Base-by-base conservation (phyloP, 2,113 vertebrate species). In the Halichoeres trimaculatus region DNA sequence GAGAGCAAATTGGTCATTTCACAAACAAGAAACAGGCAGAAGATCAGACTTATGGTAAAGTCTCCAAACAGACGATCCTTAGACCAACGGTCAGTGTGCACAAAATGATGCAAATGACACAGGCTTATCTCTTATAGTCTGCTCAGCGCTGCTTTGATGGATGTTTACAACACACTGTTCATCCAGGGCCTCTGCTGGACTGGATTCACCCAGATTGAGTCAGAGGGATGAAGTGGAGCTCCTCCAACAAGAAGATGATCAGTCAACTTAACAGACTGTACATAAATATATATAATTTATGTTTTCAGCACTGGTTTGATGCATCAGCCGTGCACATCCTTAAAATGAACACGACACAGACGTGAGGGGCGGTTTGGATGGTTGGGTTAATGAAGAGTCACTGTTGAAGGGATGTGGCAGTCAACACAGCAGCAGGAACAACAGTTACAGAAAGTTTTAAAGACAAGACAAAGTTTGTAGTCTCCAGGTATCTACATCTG, bases 1-100 rank as follows among this genome's bases (percentile, higher is more conserved):
- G 13, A 72, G 26, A 56, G 81, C 34, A 67, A 84, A 85, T 55
- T 70, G 77, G 74, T 85, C 78, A 87, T 76, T 76, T 63, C 67
- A 65, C 70, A 70, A 78, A 78, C 77, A 63, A 61, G 66, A 80
- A 59, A 70, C 54, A 30, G 45, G 58, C 35, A 64, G 57, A 40
- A 5, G 23, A 51, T 35, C 52, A 41, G 59, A 53, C 51, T 55
- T 2, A 19, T 11, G 7, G 48, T 12, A 17, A 63, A 56, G 54
- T 45, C 63, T 58, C 26, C 43, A 35, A 54, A 47, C 67, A 71
- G 40, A 62, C 79, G 65, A 54, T 63, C 55, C 72, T 60, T 41
- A 11, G 58, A 26, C 63, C 58, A 26, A 34, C 53, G 40, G 70
- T 70, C 11, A 55, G 51, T 14, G 48, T 34, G 70, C 70, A 50